Base-by-base conservation (phyloP, 2,888 invertebrate species). In the Liposcelis brunnea region DNA sequence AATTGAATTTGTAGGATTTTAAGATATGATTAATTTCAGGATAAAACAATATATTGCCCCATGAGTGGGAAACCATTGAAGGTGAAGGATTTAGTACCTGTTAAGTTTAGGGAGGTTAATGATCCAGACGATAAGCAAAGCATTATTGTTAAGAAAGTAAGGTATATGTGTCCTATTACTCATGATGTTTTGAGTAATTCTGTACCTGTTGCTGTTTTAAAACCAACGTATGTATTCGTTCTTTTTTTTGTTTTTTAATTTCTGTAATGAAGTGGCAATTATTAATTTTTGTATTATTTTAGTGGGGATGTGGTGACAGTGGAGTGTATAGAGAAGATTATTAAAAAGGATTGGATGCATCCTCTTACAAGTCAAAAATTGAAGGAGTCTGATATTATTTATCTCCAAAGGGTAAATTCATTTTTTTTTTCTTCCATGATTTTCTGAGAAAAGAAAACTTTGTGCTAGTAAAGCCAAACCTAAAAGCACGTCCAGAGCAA, bases 111-210 rank as follows among this genome's bases (percentile, higher is more conserved):
- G 1, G 67, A 80, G 49, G 80, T 93, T 0, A 84, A 83, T 49
- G 91, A 90, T 62, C 82, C 86, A 0, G 82, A 84, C 59, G 82
- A 81, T 52, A 87, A 83, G 54, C 81, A 81, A 54, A 81, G 90
- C 2, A 65, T 93, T 26, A 89, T 94, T 52, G 75, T 81, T 1
- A 89, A 86, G 1, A 90, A 86, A 62, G 80, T 86, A 60, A 74
- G 97, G 54, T 99, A 93, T 60, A 93, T 94, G 80, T 98, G 98
- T 61, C 89, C 97, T 1, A 82, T 98, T 0, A 97, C 97, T 1
- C 87, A 91, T 62, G 98, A 99, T 63, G 77, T 94, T 49, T 68
- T 99, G 31, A 83, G 86, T 51, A 95, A 95, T 68, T 84, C 93
- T 6, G 81, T 93, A 2, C 91, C 94, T 0, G 90, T 89, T 66